Conservation (phyloP, 2,888 invertebrate genomes). For the Drosophila multiciliata region DNA sequence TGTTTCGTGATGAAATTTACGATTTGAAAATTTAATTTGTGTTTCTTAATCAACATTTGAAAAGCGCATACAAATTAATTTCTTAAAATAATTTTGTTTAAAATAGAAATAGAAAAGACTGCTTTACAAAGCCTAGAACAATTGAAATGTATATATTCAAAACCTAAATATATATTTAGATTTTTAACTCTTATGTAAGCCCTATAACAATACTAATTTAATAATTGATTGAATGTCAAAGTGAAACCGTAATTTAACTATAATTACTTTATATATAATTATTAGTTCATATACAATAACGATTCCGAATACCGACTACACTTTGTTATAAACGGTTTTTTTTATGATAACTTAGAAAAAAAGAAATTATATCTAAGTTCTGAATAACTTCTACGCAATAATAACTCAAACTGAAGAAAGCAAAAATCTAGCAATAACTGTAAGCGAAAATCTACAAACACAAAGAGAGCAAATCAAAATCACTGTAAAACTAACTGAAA, state of each 20-base stretch:
- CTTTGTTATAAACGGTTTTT: neutral
- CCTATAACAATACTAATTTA: neutral
- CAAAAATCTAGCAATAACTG: constrained; percentile 27
- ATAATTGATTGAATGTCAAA: neutral
- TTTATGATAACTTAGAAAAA: neutral
- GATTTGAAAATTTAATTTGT: neutral
- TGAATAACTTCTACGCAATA: neutral
- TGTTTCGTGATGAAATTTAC: constrained; percentile 2
- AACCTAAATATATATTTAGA: neutral
- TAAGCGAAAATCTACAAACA: constrained; percentile 3
- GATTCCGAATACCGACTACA: neutral
- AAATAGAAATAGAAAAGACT: neutral
- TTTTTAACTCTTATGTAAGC: neutral
- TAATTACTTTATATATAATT: neutral
- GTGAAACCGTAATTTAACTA: neutral
- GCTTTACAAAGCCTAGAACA: neutral
- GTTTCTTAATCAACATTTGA: neutral
- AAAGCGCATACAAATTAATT: neutral
- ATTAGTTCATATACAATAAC: neutral
- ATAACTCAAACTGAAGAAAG: constrained; percentile 1
- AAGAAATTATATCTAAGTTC: neutral
- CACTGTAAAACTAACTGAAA: constrained; percentile 20
- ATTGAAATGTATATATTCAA: neutral
- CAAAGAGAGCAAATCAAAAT: neutral
- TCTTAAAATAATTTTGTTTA: neutral